phyloP scores from a whole-genome alignment of 2,113 vertebrate genomes.

The Herpetotheres cachinnans region DNA sequence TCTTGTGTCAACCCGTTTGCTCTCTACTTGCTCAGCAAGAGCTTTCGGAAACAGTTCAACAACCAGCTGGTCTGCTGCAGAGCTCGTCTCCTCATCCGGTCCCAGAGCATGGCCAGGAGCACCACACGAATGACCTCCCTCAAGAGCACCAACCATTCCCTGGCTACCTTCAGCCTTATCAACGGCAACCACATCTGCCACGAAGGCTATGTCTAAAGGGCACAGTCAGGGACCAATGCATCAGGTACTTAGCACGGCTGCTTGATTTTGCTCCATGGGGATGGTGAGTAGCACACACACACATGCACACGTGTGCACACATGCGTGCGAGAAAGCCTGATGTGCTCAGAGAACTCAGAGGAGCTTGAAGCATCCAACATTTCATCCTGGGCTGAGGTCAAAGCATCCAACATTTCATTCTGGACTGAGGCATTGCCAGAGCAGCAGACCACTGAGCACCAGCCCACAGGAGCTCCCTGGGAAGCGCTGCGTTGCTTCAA shows the following conservation, averaged over 20 bases:
- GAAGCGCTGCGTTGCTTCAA: background rate
- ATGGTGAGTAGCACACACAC: background rate
- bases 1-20: conserved; percentile 96
- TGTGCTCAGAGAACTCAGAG: background rate
- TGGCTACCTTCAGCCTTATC: conserved; percentile 84
- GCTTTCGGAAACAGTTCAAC: conserved; percentile 94
- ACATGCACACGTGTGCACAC: accelerated
- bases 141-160: conserved; percentile 87
- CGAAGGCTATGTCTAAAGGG: conserved; percentile 77
- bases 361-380: background rate
- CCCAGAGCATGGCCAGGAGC: conserved; percentile 76
- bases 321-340: background rate
- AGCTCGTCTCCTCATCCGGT: conserved; percentile 59
- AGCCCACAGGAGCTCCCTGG: background rate
- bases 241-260: accelerated
- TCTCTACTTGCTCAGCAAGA: conserved; percentile 93
- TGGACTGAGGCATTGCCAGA: background rate
- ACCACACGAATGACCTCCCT: conserved; percentile 86
- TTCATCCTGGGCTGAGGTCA: background rate
- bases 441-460: background rate
- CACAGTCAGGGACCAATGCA: background rate
- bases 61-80: conserved; percentile 88
- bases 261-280: background rate
- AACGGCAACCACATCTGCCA: conserved; percentile 81
- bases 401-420: background rate